A percentile compares a stretch with the other conserved stretches of the same genome.
phyloP scores from a whole-genome alignment of 2,797 vertebrate species.

The Sebastes matsubarae region DNA sequence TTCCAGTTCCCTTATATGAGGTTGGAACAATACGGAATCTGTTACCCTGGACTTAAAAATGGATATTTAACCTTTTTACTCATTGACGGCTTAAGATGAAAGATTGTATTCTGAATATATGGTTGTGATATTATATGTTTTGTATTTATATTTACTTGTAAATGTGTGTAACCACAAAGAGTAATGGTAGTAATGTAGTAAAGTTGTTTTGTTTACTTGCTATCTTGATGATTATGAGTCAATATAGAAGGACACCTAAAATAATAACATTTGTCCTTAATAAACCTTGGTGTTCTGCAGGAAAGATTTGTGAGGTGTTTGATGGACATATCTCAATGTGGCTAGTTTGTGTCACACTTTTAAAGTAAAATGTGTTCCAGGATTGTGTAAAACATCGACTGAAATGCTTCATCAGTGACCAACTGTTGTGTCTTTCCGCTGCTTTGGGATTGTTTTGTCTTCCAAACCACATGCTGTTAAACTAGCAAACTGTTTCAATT shows the following conservation, averaged over 20 bases:
- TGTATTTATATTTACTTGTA: background rate
- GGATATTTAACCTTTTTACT: background rate
- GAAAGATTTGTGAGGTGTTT: background rate
- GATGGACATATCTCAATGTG: background rate
- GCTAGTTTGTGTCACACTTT: background rate
- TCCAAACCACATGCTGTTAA: background rate
- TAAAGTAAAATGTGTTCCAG: background rate
- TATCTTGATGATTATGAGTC: background rate
- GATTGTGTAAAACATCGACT: background rate
- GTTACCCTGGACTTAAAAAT: background rate
- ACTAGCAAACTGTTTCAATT: background rate
- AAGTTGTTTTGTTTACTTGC: background rate
- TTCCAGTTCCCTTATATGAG: no score
- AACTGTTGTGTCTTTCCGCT: conserved; percentile 1
- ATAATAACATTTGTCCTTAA: background rate
- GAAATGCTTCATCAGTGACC: background rate
- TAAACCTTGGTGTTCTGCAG: background rate
- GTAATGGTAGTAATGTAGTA: background rate
- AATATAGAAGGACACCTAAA: background rate
- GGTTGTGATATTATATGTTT: background rate
- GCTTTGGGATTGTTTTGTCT: conserved; percentile 14
- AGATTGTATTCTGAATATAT: background rate
- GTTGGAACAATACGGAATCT: background rate
- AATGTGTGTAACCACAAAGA: background rate
- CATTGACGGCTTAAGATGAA: background rate